phyloP scores from a whole-genome alignment of 2,888 invertebrate genomes.

The Synergus gifuensis region DNA sequence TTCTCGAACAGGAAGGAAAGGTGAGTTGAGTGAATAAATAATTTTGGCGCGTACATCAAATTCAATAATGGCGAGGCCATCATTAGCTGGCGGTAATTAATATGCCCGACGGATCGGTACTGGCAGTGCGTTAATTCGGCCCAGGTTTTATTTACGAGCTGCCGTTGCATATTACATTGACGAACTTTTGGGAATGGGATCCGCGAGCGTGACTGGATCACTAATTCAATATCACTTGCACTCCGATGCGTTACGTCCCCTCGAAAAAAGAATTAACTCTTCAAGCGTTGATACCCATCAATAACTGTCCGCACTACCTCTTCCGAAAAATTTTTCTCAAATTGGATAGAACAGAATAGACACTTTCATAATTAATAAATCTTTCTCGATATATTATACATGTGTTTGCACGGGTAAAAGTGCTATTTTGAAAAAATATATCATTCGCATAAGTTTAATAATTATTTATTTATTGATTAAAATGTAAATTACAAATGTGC shows the following conservation, averaged over 20 bases:
- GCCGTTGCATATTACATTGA: conserved; percentile 30
- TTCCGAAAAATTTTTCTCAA: background rate
- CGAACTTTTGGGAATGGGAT: conserved; percentile 33
- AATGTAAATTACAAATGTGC: too few species aligned
- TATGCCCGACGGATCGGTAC: conserved; percentile 45
- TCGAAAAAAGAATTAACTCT: conserved; percentile 39
- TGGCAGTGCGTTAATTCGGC: conserved; percentile 41
- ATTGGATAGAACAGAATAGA: background rate
- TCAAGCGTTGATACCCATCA: background rate
- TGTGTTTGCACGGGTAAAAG: too few species aligned
- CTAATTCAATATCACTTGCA: conserved; percentile 48
- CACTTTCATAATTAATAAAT: background rate
- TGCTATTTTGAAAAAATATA: too few species aligned
- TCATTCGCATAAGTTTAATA: too few species aligned
- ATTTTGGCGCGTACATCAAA: conserved; percentile 39
- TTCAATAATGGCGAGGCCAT: conserved; percentile 46
- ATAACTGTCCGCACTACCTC: background rate
- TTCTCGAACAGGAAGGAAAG: conserved; percentile 66
- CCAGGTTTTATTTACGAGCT: conserved; percentile 35
- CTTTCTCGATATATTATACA: background rate
- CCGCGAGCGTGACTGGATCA: conserved; percentile 47
- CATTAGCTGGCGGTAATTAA: conserved; percentile 54
- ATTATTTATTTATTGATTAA: too few species aligned
- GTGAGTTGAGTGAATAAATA: conserved; percentile 58
- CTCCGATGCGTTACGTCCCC: conserved; percentile 28